Conservation (phyloP, 2,797 vertebrate species). For the Microctenopoma steveboyesi region DNA sequence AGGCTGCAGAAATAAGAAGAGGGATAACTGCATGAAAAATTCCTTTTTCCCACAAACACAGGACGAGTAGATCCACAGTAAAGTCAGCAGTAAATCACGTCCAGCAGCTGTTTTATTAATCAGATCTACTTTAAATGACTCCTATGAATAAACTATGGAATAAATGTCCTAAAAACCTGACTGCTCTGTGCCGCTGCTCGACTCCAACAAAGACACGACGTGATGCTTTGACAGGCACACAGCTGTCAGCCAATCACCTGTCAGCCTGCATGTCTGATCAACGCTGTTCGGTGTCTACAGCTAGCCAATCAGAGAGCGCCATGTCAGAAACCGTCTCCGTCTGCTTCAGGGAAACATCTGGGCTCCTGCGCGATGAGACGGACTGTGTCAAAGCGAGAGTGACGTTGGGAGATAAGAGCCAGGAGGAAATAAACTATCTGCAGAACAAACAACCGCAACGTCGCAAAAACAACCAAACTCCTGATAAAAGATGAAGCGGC, state of each 20-base stretch:
- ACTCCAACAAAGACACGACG: neutral
- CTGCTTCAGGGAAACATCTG: conserved; percentile 49
- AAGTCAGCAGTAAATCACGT: neutral
- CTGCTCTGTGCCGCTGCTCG: neutral
- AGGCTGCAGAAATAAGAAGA: no score
- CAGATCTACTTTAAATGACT: neutral
- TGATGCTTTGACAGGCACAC: neutral
- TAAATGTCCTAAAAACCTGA: neutral
- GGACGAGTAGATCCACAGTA: neutral
- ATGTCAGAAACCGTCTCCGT: conserved; percentile 26
- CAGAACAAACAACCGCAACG: no score
- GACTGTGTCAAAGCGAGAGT: conserved; percentile 17
- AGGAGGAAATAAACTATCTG: no score
- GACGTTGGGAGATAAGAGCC: conserved; percentile 26
- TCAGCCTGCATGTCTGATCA: neutral
- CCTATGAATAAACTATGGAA: neutral
- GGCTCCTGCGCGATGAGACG: conserved; percentile 9
- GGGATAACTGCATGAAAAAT: no score
- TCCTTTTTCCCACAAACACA: no score
- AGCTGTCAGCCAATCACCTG: conserved; percentile 40
- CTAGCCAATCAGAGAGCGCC: conserved; percentile 27
- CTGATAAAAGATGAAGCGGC: no score
- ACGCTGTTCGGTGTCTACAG: neutral
- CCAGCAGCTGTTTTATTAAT: neutral
- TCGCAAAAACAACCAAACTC: no score